Evolutionary conservation across 2,113 vertebrate genomes (phyloP).

Genomic region (Megaleporinus macrocephalus): DNA sequence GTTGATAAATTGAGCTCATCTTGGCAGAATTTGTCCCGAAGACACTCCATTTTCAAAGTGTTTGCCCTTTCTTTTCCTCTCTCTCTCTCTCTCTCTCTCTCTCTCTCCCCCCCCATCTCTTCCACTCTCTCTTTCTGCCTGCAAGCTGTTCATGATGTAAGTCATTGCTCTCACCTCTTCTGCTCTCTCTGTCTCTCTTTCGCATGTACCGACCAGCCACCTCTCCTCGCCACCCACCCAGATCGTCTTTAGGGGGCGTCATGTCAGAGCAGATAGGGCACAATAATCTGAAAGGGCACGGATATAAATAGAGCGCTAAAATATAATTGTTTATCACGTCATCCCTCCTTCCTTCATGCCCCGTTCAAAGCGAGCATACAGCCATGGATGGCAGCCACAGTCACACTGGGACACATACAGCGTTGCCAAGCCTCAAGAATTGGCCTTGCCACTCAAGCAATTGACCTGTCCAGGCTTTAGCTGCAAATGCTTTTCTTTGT

Average conservation of each 20-base stretch:
- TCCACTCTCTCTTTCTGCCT: slow-evolving; percentile 65
- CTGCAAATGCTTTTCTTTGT: neutral
- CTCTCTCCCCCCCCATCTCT: neutral
- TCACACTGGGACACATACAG: slow-evolving; percentile 71
- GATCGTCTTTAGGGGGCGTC: slow-evolving; percentile 78
- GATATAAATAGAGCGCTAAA: slow-evolving; percentile 88
- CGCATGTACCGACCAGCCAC: slow-evolving; percentile 57
- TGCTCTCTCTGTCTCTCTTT: slow-evolving; percentile 4
- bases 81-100: slow-evolving; percentile 47
- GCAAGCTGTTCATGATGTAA: slow-evolving; percentile 80
- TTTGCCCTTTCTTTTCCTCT: slow-evolving; percentile 60
- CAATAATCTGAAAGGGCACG: slow-evolving; percentile 84
- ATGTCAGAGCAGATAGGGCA: slow-evolving; percentile 81
- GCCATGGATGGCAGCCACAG: slow-evolving; percentile 88
- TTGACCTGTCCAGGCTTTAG: too few relatives aligned
- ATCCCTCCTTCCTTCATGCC: slow-evolving; percentile 82
- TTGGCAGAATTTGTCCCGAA: slow-evolving; percentile 87
- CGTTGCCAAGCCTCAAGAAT: neutral
- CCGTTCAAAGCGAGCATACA: slow-evolving; percentile 88
- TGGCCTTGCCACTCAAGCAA: too few relatives aligned
- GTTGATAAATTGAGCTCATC: slow-evolving; percentile 97
- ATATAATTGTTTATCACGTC: slow-evolving; percentile 93
- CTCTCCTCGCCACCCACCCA: slow-evolving; percentile 52
- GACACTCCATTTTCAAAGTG: slow-evolving; percentile 89
- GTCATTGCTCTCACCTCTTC: slow-evolving; percentile 66